A percentile compares a stretch with the other conserved stretches of the same genome.
Conservation (phyloP, 1,140 invertebrate genomes). For the Achroia grisella region DNA sequence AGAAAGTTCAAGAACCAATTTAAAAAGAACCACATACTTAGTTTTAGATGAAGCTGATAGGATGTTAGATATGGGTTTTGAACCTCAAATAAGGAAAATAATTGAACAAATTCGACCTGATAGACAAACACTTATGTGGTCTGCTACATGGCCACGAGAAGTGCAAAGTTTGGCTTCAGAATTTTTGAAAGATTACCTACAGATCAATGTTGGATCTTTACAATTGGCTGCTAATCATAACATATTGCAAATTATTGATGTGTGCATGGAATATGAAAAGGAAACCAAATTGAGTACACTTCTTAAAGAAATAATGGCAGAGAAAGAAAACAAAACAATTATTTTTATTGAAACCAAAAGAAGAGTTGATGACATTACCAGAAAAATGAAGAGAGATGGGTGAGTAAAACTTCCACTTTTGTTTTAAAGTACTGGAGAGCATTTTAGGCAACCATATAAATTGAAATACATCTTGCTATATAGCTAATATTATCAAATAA, state of each 20-base stretch:
- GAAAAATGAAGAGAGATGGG: slow-evolving; percentile 89
- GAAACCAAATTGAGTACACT: slow-evolving; percentile 84
- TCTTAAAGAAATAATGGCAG: slow-evolving; percentile 88
- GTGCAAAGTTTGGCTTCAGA: slow-evolving; percentile 90
- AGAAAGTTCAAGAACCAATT: slow-evolving; percentile 93
- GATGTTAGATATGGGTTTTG: slow-evolving; percentile 99
- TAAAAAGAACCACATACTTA: slow-evolving; percentile 93
- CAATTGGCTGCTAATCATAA: slow-evolving; percentile 93
- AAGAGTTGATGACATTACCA: slow-evolving; percentile 91
- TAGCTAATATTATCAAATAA: too few relatives aligned
- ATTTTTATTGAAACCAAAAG: slow-evolving; percentile 95
- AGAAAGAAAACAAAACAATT: slow-evolving; percentile 91
- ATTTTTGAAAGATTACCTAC: slow-evolving; percentile 90
- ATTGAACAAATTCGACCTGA: slow-evolving; percentile 93
- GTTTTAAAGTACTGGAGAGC: too few relatives aligned
- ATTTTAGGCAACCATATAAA: too few relatives aligned
- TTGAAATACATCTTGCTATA: too few relatives aligned
- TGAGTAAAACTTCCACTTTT: too few relatives aligned
- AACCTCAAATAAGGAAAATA: slow-evolving; percentile 98
- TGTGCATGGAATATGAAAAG: slow-evolving; percentile 89
- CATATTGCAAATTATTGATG: slow-evolving; percentile 93
- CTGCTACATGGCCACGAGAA: slow-evolving; percentile 96
- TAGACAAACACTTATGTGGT: slow-evolving; percentile 88
- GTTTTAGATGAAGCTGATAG: slow-evolving; percentile 98
- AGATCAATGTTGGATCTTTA: slow-evolving; percentile 92